These are phyloP conservation scores for Apogon talboti DNA, from an alignment of 2,797 vertebrate species.

Conservation along the genomic window DNA sequence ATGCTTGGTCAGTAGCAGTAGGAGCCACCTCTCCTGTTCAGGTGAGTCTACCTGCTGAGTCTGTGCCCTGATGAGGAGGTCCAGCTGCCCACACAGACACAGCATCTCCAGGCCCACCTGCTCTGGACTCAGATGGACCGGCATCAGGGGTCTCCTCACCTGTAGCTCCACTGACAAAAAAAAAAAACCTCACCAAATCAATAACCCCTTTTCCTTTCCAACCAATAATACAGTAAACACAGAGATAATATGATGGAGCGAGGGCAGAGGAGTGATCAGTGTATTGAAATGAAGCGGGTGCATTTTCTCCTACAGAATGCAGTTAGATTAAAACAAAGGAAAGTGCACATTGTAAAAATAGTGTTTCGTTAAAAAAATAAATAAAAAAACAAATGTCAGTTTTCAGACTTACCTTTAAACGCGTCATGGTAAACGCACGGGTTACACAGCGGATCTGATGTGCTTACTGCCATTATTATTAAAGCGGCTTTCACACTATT, in stretches of 20 bases:
- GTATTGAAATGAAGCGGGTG: constrained; percentile 4
- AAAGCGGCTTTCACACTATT: constrained; percentile 9
- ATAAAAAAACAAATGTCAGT: not conserved
- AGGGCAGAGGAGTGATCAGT: constrained; percentile 43
- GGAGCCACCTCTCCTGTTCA: not conserved
- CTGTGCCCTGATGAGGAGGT: constrained; percentile 86
- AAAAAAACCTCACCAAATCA: constrained; percentile 37
- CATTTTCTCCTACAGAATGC: not conserved
- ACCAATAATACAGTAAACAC: no score
- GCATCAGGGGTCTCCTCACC: constrained; percentile 85
- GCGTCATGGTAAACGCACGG: constrained; percentile 79
- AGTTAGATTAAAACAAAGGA: not conserved
- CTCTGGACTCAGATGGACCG: constrained; percentile 83
- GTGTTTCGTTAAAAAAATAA: no score
- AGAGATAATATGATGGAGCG: not conserved
- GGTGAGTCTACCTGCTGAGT: constrained; percentile 79
- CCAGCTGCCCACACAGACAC: constrained; percentile 86
- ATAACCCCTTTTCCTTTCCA: no score
- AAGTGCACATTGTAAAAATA: no score
- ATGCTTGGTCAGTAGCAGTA: not conserved
- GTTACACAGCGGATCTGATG: constrained; percentile 82
- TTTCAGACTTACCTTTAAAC: constrained; percentile 81
- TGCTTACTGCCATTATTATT: constrained; percentile 79
- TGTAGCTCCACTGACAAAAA: constrained; percentile 82
- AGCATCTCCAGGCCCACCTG: constrained; percentile 88